Evolutionary conservation across 1,140 invertebrate genomes (phyloP).

Genomic region (Zaprionus vittiger): DNA sequence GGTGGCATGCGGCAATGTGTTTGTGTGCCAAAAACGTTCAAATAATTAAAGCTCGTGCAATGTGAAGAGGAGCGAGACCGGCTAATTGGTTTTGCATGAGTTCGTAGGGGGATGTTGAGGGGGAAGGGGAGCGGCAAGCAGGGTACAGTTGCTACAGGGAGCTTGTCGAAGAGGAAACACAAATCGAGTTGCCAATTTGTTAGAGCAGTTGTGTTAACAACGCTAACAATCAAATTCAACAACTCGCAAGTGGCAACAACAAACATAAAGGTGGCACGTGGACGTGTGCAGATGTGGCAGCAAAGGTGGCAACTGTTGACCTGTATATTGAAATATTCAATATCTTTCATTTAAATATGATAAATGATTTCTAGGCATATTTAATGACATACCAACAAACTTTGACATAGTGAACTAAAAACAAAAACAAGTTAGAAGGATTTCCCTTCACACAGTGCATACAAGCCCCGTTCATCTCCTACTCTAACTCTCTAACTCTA

Average conservation of each 20-base stretch:
- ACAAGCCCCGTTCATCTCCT: not conserved
- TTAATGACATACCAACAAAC: not conserved
- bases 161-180: not conserved
- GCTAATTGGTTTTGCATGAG: slow-evolving; percentile 80
- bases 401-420: not conserved
- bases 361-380: not conserved
- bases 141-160: not conserved
- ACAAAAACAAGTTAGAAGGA: not conserved
- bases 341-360: not conserved
- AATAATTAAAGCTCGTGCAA: slow-evolving; percentile 45
- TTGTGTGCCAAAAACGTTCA: slow-evolving; percentile 39
- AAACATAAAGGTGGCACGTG: slow-evolving; percentile 10
- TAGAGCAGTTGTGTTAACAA: slow-evolving; percentile 27
- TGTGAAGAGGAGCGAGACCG: slow-evolving; percentile 73
- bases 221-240: slow-evolving; percentile 18
- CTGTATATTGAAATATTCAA: not conserved
- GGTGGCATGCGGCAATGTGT: slow-evolving; percentile 27
- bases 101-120: slow-evolving; percentile 20
- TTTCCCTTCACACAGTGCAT: not conserved
- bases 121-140: not conserved
- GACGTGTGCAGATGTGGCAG: not conserved
- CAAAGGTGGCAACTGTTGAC: not conserved
- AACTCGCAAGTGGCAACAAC: slow-evolving; percentile 6
- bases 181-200: slow-evolving; percentile 36
- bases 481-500: not conserved